phyloP scores from a whole-genome alignment of 2,888 invertebrate species.

The Tetheella fluctuosa region DNA sequence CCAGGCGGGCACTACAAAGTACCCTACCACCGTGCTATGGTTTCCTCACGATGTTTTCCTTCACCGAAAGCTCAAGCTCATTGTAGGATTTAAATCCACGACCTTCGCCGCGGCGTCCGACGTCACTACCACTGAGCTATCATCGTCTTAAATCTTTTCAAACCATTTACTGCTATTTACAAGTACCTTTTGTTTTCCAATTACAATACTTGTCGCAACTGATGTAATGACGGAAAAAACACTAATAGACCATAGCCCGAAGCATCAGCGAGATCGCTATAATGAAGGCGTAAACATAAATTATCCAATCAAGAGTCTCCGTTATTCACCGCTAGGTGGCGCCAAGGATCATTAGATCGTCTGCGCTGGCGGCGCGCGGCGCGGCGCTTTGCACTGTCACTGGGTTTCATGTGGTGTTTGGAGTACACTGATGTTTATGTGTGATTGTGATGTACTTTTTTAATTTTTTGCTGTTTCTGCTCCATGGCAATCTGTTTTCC shows the following conservation, averaged over 20 bases:
- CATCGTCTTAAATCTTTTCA: no score
- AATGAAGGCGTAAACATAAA: slow-evolving; percentile 72
- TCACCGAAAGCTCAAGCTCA: no score
- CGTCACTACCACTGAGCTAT: no score
- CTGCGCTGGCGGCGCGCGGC: slow-evolving; percentile 49
- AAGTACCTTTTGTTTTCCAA: background rate
- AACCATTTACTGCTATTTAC: no score
- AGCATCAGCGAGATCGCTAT: slow-evolving; percentile 30
- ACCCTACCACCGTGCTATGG: no score
- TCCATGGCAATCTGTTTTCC: no score
- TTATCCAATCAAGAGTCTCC: slow-evolving; percentile 71
- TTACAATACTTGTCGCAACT: background rate
- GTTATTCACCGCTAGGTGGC: slow-evolving; percentile 68
- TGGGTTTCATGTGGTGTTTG: slow-evolving; percentile 6
- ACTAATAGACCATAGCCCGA: slow-evolving; percentile 8
- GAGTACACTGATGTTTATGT: slow-evolving; percentile 8
- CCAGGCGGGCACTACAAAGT: no score
- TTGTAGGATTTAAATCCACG: no score
- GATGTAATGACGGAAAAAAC: slow-evolving; percentile 4
- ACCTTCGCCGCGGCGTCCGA: no score
- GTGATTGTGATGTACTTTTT: no score
- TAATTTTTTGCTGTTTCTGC: no score
- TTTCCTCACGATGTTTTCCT: no score
- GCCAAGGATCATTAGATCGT: slow-evolving; percentile 66
- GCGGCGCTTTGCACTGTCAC: slow-evolving; percentile 38